Evolutionary conservation across 1,140 invertebrate species (phyloP).

Genomic region (Xylocopa sonorina): DNA sequence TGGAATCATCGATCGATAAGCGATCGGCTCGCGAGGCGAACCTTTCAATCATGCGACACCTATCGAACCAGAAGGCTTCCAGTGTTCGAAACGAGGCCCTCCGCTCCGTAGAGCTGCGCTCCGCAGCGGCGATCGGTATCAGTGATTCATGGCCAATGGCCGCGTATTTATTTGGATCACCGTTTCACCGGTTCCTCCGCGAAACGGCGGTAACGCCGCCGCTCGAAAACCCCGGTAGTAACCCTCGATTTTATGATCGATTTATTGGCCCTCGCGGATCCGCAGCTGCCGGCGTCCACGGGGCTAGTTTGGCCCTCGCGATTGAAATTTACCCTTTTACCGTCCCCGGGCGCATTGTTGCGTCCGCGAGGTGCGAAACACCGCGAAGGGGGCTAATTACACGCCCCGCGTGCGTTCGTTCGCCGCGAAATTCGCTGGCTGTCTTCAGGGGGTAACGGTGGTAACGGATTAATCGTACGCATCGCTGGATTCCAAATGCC

Average conservation of each 20-base stretch:
- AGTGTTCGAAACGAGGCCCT: slow-evolving; percentile 63
- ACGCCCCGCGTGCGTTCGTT: background rate
- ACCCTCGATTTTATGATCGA: background rate
- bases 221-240: too few relatives aligned
- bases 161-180: slow-evolving; percentile 57
- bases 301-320: too few relatives aligned
- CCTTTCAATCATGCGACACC: slow-evolving; percentile 78
- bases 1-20: slow-evolving; percentile 76
- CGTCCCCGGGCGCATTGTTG: background rate
- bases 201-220: slow-evolving; percentile 26
- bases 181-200: slow-evolving; percentile 45
- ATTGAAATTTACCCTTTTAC: background rate
- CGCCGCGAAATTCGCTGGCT: slow-evolving; percentile 12
- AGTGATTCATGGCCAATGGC: slow-evolving; percentile 67
- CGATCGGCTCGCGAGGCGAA: slow-evolving; percentile 64
- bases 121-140: slow-evolving; percentile 54
- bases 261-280: slow-evolving; percentile 2
- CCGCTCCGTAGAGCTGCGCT: background rate
- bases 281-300: background rate
- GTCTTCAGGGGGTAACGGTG: slow-evolving; percentile 34
- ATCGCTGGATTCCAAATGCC: too few relatives aligned
- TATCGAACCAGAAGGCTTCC: slow-evolving; percentile 63
- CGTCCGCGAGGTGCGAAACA: too few relatives aligned
- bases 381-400: background rate
- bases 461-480: slow-evolving; percentile 49